A percentile compares a stretch with the other conserved stretches of the same genome.
phyloP scores from a whole-genome alignment of 2,888 invertebrate species.

The Papilio demoleus region DNA sequence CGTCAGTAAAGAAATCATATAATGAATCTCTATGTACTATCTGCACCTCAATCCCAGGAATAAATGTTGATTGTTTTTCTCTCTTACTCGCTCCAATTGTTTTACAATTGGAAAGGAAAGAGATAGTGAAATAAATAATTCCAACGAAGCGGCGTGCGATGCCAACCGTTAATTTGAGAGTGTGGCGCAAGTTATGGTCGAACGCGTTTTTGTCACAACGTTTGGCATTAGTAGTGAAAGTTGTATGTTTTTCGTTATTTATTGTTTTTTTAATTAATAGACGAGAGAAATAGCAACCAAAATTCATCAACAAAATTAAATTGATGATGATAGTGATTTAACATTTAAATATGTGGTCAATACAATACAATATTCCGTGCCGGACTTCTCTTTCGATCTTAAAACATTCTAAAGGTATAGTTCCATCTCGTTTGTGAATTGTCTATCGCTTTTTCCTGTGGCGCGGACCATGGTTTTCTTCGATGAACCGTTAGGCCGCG shows the following conservation, averaged over 20 bases:
- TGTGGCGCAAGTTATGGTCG: conserved; percentile 41
- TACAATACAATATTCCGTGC: too few species aligned
- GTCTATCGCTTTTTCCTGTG: conserved; percentile 30
- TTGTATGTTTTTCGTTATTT: too few species aligned
- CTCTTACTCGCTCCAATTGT: conserved; percentile 52
- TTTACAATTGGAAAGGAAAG: conserved; percentile 36
- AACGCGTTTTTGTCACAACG: conserved; percentile 24
- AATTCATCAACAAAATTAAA: too few species aligned
- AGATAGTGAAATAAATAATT: conserved; percentile 42
- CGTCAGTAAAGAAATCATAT: conserved; percentile 59
- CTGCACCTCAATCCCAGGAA: conserved; percentile 63
- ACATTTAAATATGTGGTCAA: too few species aligned
- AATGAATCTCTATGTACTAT: conserved; percentile 55
- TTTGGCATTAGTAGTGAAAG: too few species aligned
- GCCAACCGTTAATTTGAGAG: conserved; percentile 49
- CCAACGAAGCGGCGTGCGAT: conserved; percentile 47
- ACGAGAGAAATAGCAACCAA: too few species aligned
- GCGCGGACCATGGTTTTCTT: conserved; percentile 22
- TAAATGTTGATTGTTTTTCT: conserved; percentile 68
- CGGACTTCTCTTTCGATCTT: neutral
- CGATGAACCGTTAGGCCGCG: conserved; percentile 57
- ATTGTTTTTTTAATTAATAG: too few species aligned
- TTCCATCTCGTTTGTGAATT: neutral
- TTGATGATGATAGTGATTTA: too few species aligned
- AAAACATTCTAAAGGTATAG: neutral